A percentile compares a stretch with the other conserved stretches of the same genome.
Evolutionary conservation across 2,797 vertebrate species (phyloP).

Genomic region (Poecilia gillii): DNA sequence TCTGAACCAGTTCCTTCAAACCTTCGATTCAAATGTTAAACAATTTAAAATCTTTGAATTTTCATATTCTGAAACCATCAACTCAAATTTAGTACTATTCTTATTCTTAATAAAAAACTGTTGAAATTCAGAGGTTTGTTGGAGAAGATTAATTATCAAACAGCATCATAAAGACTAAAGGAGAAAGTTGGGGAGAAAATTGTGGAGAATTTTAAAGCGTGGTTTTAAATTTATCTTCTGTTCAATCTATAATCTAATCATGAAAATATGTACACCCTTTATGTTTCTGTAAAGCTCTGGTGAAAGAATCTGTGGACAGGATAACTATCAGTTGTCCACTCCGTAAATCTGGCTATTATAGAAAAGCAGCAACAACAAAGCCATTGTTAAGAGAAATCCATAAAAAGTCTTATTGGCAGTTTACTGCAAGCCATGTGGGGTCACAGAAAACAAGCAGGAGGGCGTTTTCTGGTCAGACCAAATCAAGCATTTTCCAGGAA

Average conservation of each 20-base stretch:
- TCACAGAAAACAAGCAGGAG: not conserved
- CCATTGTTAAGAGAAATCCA: not conserved
- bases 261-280: not conserved
- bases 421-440: not conserved
- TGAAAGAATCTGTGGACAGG: not conserved
- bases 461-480: not conserved
- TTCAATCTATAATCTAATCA: not conserved
- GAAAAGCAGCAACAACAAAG: not conserved
- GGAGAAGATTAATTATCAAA: not conserved
- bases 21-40: no score
- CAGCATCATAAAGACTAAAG: not conserved
- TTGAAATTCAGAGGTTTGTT: not conserved
- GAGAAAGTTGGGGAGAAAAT: not conserved
- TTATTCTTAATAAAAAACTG: not conserved
- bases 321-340: not conserved
- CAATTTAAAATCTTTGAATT: no score
- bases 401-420: not conserved
- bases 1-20: no score
- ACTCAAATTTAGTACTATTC: no score
- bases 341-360: not conserved
- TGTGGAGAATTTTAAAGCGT: not conserved
- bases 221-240: not conserved
- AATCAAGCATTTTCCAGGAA: not conserved
- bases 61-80: no score
- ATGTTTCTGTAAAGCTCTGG: not conserved